These are phyloP conservation scores for Spilosoma lubricipeda DNA, from an alignment of 2,888 invertebrate species.

Conservation along the genomic window DNA sequence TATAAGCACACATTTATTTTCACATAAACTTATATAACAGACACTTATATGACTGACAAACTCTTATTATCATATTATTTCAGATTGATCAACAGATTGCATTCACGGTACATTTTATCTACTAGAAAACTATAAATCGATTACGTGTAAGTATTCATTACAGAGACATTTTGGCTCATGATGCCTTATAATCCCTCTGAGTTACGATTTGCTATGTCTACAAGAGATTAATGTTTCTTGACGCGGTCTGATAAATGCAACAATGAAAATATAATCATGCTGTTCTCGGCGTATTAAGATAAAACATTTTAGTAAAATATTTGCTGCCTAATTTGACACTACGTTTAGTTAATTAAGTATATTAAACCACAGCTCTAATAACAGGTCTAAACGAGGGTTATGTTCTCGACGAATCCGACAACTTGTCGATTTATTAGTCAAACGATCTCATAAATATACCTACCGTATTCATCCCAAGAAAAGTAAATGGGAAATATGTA, in stretches of 20 bases:
- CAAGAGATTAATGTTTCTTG: background rate
- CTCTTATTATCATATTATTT: no score
- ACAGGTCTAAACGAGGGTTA: background rate
- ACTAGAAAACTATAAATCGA: no score
- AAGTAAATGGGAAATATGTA: background rate
- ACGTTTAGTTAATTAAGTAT: background rate
- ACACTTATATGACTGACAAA: no score
- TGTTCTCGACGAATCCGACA: background rate
- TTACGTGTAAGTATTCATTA: slow-evolving; percentile 25
- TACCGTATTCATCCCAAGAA: background rate
- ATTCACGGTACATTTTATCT: no score
- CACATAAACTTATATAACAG: no score
- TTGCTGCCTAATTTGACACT: background rate
- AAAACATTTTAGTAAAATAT: background rate
- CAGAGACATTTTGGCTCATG: background rate
- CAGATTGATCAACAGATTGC: no score
- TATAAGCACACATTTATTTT: no score
- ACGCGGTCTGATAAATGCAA: background rate
- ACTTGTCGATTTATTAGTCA: background rate
- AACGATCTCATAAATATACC: background rate
- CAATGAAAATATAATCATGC: background rate
- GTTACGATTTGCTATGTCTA: background rate
- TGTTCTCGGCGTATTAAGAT: background rate
- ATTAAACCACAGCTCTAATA: background rate
- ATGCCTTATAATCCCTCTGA: background rate